phyloP scores from a whole-genome alignment of 2,113 vertebrate species.

The Onychorhynchus coronatus region DNA sequence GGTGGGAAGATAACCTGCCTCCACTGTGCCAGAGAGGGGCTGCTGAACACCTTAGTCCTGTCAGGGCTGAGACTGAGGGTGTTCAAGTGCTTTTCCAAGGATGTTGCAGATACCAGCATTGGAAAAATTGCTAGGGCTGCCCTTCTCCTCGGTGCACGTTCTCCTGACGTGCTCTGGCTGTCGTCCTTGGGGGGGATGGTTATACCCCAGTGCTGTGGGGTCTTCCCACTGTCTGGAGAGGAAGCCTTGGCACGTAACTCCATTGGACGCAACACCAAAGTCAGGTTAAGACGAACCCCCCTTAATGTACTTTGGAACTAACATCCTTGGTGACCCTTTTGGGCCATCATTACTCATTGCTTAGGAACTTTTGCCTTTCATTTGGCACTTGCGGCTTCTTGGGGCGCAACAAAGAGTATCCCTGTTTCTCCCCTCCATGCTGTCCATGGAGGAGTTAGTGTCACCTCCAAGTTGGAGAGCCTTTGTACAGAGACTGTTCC shows the following conservation, averaged over 20 bases:
- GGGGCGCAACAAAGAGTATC: no score
- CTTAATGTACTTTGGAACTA: neutral
- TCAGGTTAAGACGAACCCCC: neutral
- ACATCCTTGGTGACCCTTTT: neutral
- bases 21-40: accelerated
- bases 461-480: neutral
- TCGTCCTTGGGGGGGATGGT: neutral
- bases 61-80: neutral
- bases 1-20: neutral
- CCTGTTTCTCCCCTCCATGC: neutral
- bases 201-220: accelerated
- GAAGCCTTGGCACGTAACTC: neutral
- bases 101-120: neutral
- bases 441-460: neutral
- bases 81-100: neutral
- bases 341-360: neutral
- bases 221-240: neutral
- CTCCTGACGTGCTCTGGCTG: neutral
- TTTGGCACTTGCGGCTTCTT: neutral
- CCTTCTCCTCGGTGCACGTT: neutral
- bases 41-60: neutral
- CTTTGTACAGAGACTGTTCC: neutral
- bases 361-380: neutral
- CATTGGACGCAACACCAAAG: neutral
- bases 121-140: neutral